These are phyloP conservation scores for Cetoscarus ocellatus DNA, from an alignment of 2,797 vertebrate genomes.

Conservation along the genomic window DNA sequence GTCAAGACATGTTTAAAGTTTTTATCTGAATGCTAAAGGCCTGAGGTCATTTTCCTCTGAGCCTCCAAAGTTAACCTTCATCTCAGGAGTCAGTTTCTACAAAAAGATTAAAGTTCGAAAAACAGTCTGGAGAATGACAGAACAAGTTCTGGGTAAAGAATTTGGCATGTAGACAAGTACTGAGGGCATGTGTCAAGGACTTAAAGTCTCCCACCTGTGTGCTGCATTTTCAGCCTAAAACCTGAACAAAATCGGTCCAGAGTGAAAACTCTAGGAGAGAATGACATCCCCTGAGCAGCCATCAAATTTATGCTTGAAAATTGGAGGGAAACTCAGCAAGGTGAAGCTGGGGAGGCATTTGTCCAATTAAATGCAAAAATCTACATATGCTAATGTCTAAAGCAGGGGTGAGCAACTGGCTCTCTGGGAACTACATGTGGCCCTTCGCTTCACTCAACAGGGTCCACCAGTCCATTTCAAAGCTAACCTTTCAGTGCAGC, in stretches of 20 bases:
- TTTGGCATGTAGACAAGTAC: not conserved
- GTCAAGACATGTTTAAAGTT: too few species aligned
- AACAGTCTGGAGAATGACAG: not conserved
- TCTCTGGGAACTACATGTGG: too few species aligned
- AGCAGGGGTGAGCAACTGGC: too few species aligned
- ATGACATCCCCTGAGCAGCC: not conserved
- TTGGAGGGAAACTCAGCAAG: slow-evolving; percentile 18
- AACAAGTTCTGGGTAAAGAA: not conserved
- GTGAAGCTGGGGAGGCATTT: not conserved
- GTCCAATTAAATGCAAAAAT: slow-evolving; percentile 3
- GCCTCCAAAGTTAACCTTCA: too few species aligned
- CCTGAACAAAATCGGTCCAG: not conserved
- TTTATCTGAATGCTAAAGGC: not conserved
- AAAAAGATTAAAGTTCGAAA: not conserved
- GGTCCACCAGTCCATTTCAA: too few species aligned
- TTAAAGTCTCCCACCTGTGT: not conserved
- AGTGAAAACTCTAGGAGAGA: slow-evolving; percentile 6
- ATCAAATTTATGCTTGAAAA: slow-evolving; percentile 5
- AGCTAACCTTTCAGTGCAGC: too few species aligned
- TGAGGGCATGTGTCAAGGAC: not conserved
- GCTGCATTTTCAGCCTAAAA: not conserved
- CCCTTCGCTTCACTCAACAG: too few species aligned
- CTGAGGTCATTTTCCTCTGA: not conserved
- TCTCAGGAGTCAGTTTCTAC: not conserved
- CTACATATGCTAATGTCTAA: slow-evolving; percentile 8